Conservation (phyloP, 2,888 invertebrate genomes). For the Smittia aterrima region DNA sequence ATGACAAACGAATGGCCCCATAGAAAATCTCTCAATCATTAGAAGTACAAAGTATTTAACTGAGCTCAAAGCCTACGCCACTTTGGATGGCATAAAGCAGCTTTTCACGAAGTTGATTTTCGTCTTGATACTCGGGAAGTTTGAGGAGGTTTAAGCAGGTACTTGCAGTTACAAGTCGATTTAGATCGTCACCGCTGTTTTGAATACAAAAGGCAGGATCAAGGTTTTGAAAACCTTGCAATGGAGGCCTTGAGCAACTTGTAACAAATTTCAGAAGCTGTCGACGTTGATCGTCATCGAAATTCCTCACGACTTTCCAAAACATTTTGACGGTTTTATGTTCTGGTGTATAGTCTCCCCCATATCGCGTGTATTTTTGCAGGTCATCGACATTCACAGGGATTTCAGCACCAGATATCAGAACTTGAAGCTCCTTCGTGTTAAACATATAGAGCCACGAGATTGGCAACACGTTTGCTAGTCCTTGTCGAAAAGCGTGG, state of each 20-base stretch:
- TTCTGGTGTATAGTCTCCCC: conserved; percentile 76
- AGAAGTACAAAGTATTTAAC: conserved; percentile 59
- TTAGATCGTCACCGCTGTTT: conserved; percentile 76
- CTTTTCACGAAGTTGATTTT: conserved; percentile 74
- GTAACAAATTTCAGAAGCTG: conserved; percentile 96
- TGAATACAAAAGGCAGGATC: conserved; percentile 97
- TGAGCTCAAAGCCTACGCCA: conserved; percentile 94
- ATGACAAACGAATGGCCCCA: too few species aligned
- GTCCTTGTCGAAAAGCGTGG: conserved; percentile 81
- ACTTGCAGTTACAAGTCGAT: conserved; percentile 92
- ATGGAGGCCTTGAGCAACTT: conserved; percentile 93
- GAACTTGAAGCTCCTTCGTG: conserved; percentile 87
- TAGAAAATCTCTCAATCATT: too few species aligned
- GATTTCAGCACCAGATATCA: conserved; percentile 94
- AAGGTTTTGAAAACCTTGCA: conserved; percentile 95
- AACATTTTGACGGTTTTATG: conserved; percentile 84
- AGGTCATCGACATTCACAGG: conserved; percentile 92
- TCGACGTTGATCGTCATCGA: conserved; percentile 79
- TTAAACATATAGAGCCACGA: conserved; percentile 96
- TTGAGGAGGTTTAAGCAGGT: conserved; percentile 98
- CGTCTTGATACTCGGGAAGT: conserved; percentile 83
- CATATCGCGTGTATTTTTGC: conserved; percentile 82
- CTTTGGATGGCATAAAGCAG: conserved; percentile 91
- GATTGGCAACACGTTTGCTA: conserved; percentile 85
- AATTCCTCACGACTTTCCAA: conserved; percentile 83